Conservation (phyloP, 2,888 invertebrate species). For the Petrolisthes cinctipes region DNA sequence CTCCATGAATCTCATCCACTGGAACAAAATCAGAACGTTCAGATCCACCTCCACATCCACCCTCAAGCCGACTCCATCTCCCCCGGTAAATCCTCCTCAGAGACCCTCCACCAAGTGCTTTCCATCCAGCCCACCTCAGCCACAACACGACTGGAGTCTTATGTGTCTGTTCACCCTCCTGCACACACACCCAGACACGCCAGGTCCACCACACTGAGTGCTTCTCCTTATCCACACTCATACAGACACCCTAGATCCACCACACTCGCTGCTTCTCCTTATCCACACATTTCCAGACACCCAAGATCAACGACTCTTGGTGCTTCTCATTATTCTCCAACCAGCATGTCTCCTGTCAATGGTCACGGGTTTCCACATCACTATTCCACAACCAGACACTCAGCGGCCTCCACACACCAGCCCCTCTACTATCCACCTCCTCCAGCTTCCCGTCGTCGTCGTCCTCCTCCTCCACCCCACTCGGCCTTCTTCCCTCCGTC, state of each 20-base stretch:
- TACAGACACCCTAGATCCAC: too few relatives aligned
- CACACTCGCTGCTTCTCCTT: too few relatives aligned
- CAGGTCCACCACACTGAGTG: too few relatives aligned
- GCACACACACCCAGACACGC: too few relatives aligned
- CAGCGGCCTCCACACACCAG: constrained; percentile 1
- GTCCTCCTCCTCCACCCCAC: not conserved
- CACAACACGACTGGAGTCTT: not conserved
- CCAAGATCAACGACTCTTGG: too few relatives aligned
- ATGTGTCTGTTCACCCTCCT: not conserved
- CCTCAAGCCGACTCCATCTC: constrained; percentile 20
- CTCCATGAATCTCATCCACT: constrained; percentile 13
- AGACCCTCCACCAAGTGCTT: not conserved
- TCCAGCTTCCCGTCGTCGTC: not conserved
- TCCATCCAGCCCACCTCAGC: not conserved
- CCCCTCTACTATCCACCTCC: not conserved
- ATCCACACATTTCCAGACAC: too few relatives aligned
- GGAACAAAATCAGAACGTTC: constrained; percentile 45
- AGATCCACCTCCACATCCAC: constrained; percentile 53
- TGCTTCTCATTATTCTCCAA: too few relatives aligned
- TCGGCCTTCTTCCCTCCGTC: not conserved
- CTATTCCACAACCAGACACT: not conserved
- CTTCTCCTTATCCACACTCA: too few relatives aligned
- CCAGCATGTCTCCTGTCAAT: not conserved
- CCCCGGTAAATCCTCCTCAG: not conserved
- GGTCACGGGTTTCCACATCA: constrained; percentile 1